These are phyloP conservation scores for Rhyzopertha dominica DNA, from an alignment of 1,140 invertebrate species.

Conservation along the genomic window DNA sequence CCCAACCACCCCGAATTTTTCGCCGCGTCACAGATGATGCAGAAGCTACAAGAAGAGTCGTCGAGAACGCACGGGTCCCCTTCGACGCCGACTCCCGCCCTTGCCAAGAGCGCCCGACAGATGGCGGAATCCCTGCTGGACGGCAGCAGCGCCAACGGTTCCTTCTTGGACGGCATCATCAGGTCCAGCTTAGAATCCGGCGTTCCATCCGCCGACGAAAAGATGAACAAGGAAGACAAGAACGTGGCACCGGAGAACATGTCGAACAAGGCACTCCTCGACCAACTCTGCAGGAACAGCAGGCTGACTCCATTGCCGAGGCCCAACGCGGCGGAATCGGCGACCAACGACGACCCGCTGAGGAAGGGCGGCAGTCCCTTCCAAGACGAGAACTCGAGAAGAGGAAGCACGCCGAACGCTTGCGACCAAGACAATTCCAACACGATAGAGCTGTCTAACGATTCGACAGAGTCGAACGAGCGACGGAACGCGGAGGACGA, in stretches of 20 bases:
- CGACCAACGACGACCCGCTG: conserved; percentile 38
- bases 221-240: conserved; percentile 39
- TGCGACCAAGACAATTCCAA: conserved; percentile 29
- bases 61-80: conserved; percentile 33
- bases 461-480: conserved; percentile 35
- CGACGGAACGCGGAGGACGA: conserved; percentile 37
- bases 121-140: conserved; percentile 59
- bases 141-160: conserved; percentile 59
- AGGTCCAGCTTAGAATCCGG: conserved; percentile 67
- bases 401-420: conserved; percentile 21
- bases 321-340: conserved; percentile 30
- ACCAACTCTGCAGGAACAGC: conserved; percentile 63
- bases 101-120: conserved; percentile 54
- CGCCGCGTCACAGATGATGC: conserved; percentile 77
- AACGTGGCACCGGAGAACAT: conserved; percentile 47
- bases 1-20: conserved; percentile 57
- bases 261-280: conserved; percentile 61
- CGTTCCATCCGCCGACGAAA: conserved; percentile 41
- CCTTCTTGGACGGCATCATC: conserved; percentile 75
- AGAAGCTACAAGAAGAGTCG: conserved; percentile 64
- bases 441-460: conserved; percentile 42
- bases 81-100: conserved; percentile 34
- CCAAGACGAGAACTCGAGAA: conserved; percentile 20
- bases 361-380: conserved; percentile 35
- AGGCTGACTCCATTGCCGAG: conserved; percentile 53